These are phyloP conservation scores for Poecilus cupreus DNA, from an alignment of 2,888 invertebrate genomes.

Conservation along the genomic window DNA sequence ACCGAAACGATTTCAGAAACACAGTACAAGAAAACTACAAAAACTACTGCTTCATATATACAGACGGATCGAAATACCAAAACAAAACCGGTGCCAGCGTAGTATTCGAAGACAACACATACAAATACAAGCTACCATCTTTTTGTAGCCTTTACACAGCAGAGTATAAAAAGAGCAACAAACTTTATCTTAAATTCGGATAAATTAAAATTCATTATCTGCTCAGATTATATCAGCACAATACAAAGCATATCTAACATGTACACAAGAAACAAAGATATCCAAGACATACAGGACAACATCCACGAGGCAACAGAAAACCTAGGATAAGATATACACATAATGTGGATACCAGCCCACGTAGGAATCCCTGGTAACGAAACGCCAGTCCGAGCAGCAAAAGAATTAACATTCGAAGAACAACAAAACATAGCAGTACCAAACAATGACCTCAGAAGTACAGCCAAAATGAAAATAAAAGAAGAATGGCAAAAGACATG, in stretches of 20 bases:
- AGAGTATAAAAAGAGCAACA: conserved; percentile 32
- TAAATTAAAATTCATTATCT: neutral
- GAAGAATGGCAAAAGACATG: no score
- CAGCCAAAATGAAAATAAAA: no score
- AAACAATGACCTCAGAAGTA: neutral
- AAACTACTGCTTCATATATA: neutral
- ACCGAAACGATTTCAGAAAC: no score
- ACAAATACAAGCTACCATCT: neutral
- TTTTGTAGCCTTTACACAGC: conserved; percentile 3
- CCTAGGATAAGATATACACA: neutral
- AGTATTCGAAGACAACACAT: neutral
- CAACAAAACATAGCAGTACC: neutral
- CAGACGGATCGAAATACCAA: conserved; percentile 4
- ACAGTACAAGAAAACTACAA: no score
- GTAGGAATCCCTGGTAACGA: neutral
- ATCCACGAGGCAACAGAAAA: neutral
- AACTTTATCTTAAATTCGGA: neutral
- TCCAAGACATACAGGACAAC: neutral
- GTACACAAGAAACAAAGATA: neutral
- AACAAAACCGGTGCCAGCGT: neutral
- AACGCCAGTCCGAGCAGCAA: conserved; percentile 24
- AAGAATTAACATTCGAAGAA: neutral
- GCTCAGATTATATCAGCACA: conserved; percentile 20
- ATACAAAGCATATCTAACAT: neutral
- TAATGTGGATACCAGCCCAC: conserved; percentile 35